Evolutionary conservation across 2,888 invertebrate genomes (phyloP).

Genomic region (Teleogryllus oceanicus): DNA sequence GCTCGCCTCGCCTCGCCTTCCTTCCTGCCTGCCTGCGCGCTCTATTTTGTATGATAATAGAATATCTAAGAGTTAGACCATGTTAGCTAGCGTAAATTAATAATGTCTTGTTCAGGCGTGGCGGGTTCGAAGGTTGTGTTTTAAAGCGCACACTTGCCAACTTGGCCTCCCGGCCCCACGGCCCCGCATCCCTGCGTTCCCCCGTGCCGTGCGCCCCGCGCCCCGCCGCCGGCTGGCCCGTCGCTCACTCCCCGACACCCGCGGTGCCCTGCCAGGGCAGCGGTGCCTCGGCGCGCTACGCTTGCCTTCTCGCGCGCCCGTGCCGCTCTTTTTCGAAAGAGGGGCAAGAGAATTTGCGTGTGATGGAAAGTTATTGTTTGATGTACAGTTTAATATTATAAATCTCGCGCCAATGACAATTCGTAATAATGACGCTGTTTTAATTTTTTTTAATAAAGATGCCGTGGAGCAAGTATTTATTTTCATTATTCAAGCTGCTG

Average conservation of each 20-base stretch:
- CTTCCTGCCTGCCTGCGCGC: background rate
- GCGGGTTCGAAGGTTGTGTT: constrained; percentile 23
- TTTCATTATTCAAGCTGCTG: too few relatives aligned
- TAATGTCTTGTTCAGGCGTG: constrained; percentile 34
- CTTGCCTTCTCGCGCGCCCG: too few relatives aligned
- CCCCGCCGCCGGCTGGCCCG: background rate
- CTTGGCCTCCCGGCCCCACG: background rate
- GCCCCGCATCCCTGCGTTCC: background rate
- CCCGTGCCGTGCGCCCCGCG: background rate
- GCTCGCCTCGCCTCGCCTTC: constrained; percentile 18
- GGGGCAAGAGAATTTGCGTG: too few relatives aligned
- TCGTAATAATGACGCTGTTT: too few relatives aligned
- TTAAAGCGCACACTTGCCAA: constrained; percentile 9
- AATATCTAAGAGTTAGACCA: constrained; percentile 38
- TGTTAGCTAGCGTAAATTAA: constrained; percentile 37
- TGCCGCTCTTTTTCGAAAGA: too few relatives aligned
- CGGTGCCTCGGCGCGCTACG: too few relatives aligned
- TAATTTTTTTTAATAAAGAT: too few relatives aligned
- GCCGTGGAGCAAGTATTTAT: too few relatives aligned
- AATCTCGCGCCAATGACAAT: too few relatives aligned
- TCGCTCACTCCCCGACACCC: background rate
- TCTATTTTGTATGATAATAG: constrained; percentile 39
- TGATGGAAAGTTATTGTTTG: too few relatives aligned
- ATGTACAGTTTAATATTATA: too few relatives aligned
- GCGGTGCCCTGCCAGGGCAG: background rate